Percentiles rank a stretch among this genome's conserved stretches.
phyloP scores from a whole-genome alignment of 2,888 invertebrate genomes.

The Stenurella melanura region DNA sequence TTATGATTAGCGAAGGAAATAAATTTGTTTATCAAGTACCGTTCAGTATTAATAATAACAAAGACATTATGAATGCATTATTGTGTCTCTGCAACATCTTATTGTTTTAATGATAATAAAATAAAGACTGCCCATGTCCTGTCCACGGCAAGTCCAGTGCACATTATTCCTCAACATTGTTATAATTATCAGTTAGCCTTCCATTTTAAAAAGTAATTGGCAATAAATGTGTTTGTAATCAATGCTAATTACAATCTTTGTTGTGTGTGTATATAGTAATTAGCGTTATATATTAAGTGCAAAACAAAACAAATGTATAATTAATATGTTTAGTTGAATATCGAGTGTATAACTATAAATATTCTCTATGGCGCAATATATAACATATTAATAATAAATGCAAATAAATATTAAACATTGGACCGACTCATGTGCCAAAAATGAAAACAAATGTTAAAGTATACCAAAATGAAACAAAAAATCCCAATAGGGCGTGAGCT shows the following conservation, averaged over 20 bases:
- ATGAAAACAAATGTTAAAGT: too few species aligned
- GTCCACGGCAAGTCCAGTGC: neutral
- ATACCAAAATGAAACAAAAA: too few species aligned
- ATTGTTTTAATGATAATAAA: neutral
- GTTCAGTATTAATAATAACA: neutral
- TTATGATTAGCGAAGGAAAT: neutral
- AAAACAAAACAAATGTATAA: neutral
- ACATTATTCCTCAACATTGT: neutral
- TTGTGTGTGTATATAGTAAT: neutral
- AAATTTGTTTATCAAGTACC: neutral
- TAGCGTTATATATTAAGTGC: neutral
- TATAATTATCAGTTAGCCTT: neutral
- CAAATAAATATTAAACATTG: too few species aligned
- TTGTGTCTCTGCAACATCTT: neutral
- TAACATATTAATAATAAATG: too few species aligned
- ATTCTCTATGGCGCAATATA: too few species aligned
- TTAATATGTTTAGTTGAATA: too few species aligned
- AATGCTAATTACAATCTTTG: neutral
- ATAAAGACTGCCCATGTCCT: neutral
- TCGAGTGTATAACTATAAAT: too few species aligned
- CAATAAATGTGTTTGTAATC: neutral
- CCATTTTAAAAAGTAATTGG: neutral
- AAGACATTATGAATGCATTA: neutral
- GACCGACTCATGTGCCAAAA: too few species aligned
- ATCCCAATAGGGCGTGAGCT: too few species aligned